These are phyloP conservation scores for Anoplophora glabripennis DNA, from an alignment of 1,140 invertebrate genomes.

Conservation along the genomic window DNA sequence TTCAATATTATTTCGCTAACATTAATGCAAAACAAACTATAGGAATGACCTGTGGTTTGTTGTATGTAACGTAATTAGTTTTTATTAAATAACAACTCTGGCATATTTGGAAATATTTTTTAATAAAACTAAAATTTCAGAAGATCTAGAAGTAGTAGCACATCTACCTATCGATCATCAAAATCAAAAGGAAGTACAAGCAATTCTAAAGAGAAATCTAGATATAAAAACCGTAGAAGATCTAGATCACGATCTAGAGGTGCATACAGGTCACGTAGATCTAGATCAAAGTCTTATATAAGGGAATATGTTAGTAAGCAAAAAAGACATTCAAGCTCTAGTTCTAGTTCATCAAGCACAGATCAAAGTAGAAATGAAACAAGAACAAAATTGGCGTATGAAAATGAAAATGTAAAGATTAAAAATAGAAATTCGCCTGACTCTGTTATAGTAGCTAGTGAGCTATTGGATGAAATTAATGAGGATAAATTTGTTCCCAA, in stretches of 20 bases:
- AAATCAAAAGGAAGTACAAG: conserved; percentile 30
- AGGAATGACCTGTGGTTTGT: too few species aligned
- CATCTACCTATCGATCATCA: conserved; percentile 24
- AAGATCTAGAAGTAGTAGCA: conserved; percentile 30
- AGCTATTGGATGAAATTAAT: conserved; percentile 42
- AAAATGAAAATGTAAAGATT: conserved; percentile 9
- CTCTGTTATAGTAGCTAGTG: conserved; percentile 26
- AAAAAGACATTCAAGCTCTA: conserved; percentile 28
- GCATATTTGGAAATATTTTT: not conserved
- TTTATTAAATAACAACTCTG: too few species aligned
- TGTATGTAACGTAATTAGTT: too few species aligned
- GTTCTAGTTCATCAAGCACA: conserved; percentile 19
- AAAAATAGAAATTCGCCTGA: conserved; percentile 1
- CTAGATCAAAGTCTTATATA: conserved; percentile 39
- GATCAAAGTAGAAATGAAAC: conserved; percentile 7
- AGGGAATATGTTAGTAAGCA: conserved; percentile 36
- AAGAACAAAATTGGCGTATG: conserved; percentile 15
- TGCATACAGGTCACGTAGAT: conserved; percentile 29
- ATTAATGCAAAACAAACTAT: too few species aligned
- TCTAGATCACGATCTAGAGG: conserved; percentile 33
- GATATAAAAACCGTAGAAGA: conserved; percentile 20
- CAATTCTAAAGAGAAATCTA: conserved; percentile 29
- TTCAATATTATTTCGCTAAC: too few species aligned
- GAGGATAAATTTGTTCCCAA: conserved; percentile 40
- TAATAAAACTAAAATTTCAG: conserved; percentile 8